Base-by-base conservation (phyloP, 2,888 invertebrate species). In the Silvanus unidentatus region DNA sequence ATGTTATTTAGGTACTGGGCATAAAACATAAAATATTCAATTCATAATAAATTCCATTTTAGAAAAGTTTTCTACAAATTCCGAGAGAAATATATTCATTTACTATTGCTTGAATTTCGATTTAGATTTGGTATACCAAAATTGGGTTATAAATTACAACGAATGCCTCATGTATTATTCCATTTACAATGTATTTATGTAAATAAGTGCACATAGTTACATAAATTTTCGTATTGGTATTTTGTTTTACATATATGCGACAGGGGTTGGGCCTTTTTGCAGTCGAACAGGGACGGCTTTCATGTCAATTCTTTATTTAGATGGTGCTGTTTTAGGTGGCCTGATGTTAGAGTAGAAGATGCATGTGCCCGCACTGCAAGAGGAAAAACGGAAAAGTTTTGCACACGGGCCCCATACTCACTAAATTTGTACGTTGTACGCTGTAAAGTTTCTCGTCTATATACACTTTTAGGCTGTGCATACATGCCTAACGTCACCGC, bases 121-220 rank as follows among this genome's bases (percentile, higher is more conserved):
- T 29, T 28, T 13, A 27, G 42, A 42, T 42, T 35, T 30, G 45
- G 41, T 49, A 46, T 42, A 48, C 47, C 50, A 45, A 55, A 56
- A 59, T 59, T 59, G 59, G 55, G 54, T 55, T 53, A 55, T 59
- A 56, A 59, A 59, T 59, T 54, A 52, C 48, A 28, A 29, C 49
- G 43, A 48, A 50, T 50, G 50, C 49, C 57, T 58, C 54, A 48
- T 53, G 54, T 53, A 55, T 58, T 57, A 55, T 57, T 55, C 54
- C 52, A 52, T 59, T 58, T 56, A 51, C 53, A 58, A 56, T 55
- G 50, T 55, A 55, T 55, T 57, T 58, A 59, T 58, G 58, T 54
- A 58, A 59, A 57, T 59, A 57, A 45, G 43, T 49, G 22, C 54
- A 50, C 53, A 49, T 48, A 46, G 49, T 49, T 53, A 47, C 43